Evolutionary conservation across 2,797 vertebrate species (phyloP).

Genomic region (Sebastes minor): DNA sequence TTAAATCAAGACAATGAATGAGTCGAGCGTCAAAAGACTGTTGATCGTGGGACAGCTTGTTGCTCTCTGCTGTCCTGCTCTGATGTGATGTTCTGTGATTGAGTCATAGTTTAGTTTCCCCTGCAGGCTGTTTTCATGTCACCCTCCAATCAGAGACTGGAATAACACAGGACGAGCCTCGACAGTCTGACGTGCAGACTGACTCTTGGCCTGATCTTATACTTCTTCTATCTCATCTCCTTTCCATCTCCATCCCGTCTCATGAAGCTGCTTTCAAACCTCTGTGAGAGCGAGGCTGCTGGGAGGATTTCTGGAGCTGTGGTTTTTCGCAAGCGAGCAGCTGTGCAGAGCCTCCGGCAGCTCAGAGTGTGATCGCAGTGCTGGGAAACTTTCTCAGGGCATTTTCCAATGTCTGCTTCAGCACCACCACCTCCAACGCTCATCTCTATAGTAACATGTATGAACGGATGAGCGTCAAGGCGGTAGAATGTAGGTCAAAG

Average conservation of each 20-base stretch:
- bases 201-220: not conserved
- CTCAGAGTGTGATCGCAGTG: not conserved
- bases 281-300: not conserved
- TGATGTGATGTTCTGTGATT: constrained; percentile 35
- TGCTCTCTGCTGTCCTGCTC: constrained; percentile 38
- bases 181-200: constrained; percentile 12
- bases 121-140: constrained; percentile 38
- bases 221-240: not conserved
- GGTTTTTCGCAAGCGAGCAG: constrained; percentile 8
- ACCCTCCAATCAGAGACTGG: constrained; percentile 32
- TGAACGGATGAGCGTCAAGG: constrained; percentile 59
- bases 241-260: not conserved
- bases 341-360: constrained; percentile 15
- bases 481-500: constrained; percentile 64
- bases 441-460: constrained; percentile 50
- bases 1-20: not conserved
- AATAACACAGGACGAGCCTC: not conserved
- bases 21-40: not conserved
- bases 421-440: constrained; percentile 32
- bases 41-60: constrained; percentile 32
- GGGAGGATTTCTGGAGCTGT: not conserved
- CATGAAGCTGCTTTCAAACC: not conserved
- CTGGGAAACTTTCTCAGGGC: constrained; percentile 43
- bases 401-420: constrained; percentile 23
- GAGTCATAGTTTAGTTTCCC: constrained; percentile 54